Conservation (phyloP, 2,888 invertebrate species). For the Mesodorylaimus sp. region DNA sequence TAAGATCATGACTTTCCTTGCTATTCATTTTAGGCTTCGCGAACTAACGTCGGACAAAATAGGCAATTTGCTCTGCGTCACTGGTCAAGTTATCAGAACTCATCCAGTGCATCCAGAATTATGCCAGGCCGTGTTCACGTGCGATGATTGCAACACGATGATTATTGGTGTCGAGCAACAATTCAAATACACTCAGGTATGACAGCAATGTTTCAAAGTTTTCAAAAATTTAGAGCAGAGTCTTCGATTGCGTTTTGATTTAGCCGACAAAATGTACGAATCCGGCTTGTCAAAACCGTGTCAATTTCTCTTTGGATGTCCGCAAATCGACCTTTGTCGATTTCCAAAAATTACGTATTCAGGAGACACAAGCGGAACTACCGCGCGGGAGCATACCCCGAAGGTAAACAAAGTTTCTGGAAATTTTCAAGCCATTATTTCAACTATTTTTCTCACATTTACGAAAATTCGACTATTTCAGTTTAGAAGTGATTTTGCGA, state of each 20-base stretch:
- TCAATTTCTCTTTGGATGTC: slow-evolving; percentile 70
- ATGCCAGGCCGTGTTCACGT: slow-evolving; percentile 63
- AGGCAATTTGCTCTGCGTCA: slow-evolving; percentile 76
- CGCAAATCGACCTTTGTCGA: slow-evolving; percentile 88
- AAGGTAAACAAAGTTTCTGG: slow-evolving; percentile 40
- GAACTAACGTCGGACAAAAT: slow-evolving; percentile 80
- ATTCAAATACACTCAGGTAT: slow-evolving; percentile 60
- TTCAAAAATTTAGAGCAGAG: slow-evolving; percentile 2
- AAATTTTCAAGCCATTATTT: neutral
- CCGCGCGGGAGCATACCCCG: slow-evolving; percentile 91
- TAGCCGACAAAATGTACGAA: slow-evolving; percentile 89
- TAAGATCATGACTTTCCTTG: slow-evolving; percentile 5
- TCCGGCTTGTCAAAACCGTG: slow-evolving; percentile 78
- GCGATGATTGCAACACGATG: slow-evolving; percentile 82
- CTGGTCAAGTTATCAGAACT: slow-evolving; percentile 69
- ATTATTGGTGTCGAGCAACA: slow-evolving; percentile 90
- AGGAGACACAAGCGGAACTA: slow-evolving; percentile 89
- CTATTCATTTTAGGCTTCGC: slow-evolving; percentile 42
- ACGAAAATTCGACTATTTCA: slow-evolving; percentile 23
- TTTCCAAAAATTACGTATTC: slow-evolving; percentile 91
- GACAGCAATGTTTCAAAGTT: slow-evolving; percentile 2
- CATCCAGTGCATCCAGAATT: slow-evolving; percentile 98
- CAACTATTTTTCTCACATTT: neutral
- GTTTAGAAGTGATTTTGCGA: slow-evolving; percentile 73
- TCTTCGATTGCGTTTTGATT: slow-evolving; percentile 16